Evolutionary conservation across 2,888 invertebrate species (phyloP), one percentile per base, ranked within the genome.

Genomic region (Trisateles emortualis): DNA sequence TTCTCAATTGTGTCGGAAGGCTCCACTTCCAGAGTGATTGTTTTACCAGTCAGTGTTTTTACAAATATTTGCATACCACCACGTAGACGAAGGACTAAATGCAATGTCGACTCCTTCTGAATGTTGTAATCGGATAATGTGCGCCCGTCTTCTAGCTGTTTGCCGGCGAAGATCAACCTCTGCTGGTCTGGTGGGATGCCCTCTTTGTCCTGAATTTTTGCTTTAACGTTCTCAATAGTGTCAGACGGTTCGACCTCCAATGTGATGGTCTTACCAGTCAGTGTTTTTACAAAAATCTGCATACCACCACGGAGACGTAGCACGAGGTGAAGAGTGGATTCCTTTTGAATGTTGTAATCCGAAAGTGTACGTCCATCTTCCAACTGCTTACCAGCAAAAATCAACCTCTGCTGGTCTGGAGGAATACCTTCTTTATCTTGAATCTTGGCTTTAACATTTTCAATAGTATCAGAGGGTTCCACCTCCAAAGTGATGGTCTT

Each of bases 31-130:
- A 78, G 9, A 0, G 77, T 78, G 3, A 78, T 78, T 0, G 77
- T 78, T 3, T 78, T 78, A 0, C 77, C 77, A 11, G 77, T 78
- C 13, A 78, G 3, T 0, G 77, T 78, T 8, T 78, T 78, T 0
- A 78, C 77, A 9, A 78, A 78, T 0, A 78, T 78, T 35, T 78
- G 77, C 77, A 78, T 78, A 45, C 77, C 77, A 41, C 77, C 77
- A 10, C 77, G 60, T 0, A 77, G 64, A 50, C 77, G 74, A 0
- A 76, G 22, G 0, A 76, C 76, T 0, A 76, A 51, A 3, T 76
- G 76, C 0, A 76, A 55, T 0, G 76, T 76, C 0, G 76, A 76
- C 0, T 76, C 74, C 0, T 74, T 74, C 9, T 74, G 74, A 0
- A 68, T 68, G 0, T 68, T 68, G 6, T 68, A 68, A 0, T 68